phyloP scores from a whole-genome alignment of 2,113 vertebrate genomes.

The Cryptotis parvus region DNA sequence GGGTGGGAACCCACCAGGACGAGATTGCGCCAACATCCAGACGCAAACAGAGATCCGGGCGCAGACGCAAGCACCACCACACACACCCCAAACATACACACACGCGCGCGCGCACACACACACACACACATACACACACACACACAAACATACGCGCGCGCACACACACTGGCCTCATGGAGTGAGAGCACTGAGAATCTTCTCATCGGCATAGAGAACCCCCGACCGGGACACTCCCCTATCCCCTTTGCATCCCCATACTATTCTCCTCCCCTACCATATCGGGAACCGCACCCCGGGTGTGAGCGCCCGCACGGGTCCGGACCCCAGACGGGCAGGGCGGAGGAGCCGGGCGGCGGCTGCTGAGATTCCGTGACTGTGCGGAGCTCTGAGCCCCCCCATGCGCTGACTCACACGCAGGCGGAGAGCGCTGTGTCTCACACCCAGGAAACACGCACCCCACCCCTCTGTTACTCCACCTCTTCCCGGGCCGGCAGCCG shows the following conservation, averaged over 20 bases:
- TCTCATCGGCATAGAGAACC: background rate
- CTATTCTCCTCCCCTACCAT: background rate
- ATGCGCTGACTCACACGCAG: slow-evolving; percentile 69
- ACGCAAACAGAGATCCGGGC: background rate
- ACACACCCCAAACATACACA: background rate
- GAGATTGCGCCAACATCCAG: slow-evolving; percentile 28
- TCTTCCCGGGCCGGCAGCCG: background rate
- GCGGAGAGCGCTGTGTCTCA: slow-evolving; percentile 61
- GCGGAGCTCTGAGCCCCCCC: slow-evolving; percentile 11
- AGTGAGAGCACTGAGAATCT: background rate
- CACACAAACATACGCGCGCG: background rate
- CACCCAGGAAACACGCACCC: slow-evolving; percentile 32
- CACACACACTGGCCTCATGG: background rate
- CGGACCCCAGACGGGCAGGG: slow-evolving; percentile 27
- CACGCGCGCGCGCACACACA: background rate
- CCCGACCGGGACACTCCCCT: background rate
- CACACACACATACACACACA: background rate
- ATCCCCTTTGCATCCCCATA: background rate
- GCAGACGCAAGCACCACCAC: background rate
- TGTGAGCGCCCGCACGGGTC: background rate
- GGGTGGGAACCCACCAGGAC: background rate
- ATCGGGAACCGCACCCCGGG: background rate
- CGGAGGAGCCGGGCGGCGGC: slow-evolving; percentile 45
- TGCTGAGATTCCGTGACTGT: slow-evolving; percentile 66
- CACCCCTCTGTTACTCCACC: slow-evolving; percentile 11